Evolutionary conservation across 2,797 vertebrate species (phyloP).

Genomic region (Novumbra hubbsi): DNA sequence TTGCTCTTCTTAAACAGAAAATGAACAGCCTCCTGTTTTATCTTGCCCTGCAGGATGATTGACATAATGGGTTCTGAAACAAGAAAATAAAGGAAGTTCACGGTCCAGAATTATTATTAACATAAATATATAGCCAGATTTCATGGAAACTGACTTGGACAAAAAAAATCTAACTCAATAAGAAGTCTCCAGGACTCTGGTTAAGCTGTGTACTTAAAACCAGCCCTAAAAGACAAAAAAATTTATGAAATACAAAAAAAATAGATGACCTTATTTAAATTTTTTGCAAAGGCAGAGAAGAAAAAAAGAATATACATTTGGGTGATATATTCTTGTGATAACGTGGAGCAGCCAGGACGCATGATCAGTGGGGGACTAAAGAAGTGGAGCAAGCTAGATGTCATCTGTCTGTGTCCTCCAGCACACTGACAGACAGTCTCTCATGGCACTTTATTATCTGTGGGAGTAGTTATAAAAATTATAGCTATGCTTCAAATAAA

Average conservation of each 20-base stretch:
- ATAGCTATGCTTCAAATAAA: slow-evolving; percentile 58
- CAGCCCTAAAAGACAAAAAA: neutral
- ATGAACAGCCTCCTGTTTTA: neutral
- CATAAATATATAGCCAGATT: too few species aligned
- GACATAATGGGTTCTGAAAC: neutral
- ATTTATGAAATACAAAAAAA: too few species aligned
- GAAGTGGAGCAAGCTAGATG: slow-evolving; percentile 56
- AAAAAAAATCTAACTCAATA: too few species aligned
- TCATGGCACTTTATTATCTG: slow-evolving; percentile 52
- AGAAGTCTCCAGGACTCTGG: too few species aligned
- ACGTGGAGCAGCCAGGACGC: slow-evolving; percentile 54
- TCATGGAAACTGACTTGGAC: too few species aligned
- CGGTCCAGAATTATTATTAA: too few species aligned
- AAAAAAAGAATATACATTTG: slow-evolving; percentile 24
- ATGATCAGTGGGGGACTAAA: slow-evolving; percentile 41
- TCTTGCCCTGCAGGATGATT: neutral
- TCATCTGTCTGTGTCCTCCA: slow-evolving; percentile 64
- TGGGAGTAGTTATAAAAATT: slow-evolving; percentile 65
- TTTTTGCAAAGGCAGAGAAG: slow-evolving; percentile 2
- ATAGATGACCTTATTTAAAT: slow-evolving; percentile 7
- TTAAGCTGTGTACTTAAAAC: neutral
- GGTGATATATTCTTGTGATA: slow-evolving; percentile 27
- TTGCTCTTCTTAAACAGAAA: neutral
- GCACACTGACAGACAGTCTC: slow-evolving; percentile 57
- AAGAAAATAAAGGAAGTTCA: neutral